phyloP scores from a whole-genome alignment of 2,797 vertebrate genomes.

The Valencia hispanica region DNA sequence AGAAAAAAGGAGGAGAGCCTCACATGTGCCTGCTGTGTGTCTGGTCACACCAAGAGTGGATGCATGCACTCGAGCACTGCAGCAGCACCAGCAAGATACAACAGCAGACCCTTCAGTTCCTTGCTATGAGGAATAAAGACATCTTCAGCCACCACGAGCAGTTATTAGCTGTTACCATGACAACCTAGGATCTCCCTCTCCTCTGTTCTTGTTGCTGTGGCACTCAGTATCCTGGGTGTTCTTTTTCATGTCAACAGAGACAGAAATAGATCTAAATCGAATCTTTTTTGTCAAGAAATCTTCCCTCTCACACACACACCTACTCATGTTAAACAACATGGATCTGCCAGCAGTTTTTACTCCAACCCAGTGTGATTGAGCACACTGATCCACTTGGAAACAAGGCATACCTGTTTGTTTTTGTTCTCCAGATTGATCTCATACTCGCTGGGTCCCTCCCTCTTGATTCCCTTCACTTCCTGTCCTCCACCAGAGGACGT shows the following conservation, averaged over 20 bases:
- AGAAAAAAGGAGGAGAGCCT: slow-evolving; percentile 55
- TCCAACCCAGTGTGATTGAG: not conserved
- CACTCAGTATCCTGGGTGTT: slow-evolving; percentile 60
- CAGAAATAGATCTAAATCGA: slow-evolving; percentile 72
- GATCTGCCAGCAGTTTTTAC: slow-evolving; percentile 17
- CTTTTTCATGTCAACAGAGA: slow-evolving; percentile 69
- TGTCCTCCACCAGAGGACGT: slow-evolving; percentile 67
- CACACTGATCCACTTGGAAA: slow-evolving; percentile 3
- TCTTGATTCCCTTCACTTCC: slow-evolving; percentile 70
- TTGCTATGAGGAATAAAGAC: slow-evolving; percentile 72
- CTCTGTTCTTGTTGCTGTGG: slow-evolving; percentile 62
- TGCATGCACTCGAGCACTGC: slow-evolving; percentile 27
- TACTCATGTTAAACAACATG: slow-evolving; percentile 20
- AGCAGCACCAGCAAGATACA: slow-evolving; percentile 41
- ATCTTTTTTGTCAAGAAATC: slow-evolving; percentile 51
- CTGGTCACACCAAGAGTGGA: slow-evolving; percentile 13
- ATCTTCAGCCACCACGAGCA: slow-evolving; percentile 69
- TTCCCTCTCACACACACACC: slow-evolving; percentile 22
- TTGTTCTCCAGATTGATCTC: slow-evolving; percentile 78
- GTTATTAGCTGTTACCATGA: slow-evolving; percentile 82
- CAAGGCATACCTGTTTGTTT: slow-evolving; percentile 75
- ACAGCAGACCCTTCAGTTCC: slow-evolving; percentile 60
- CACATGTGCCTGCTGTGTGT: slow-evolving; percentile 29
- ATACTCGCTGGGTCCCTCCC: slow-evolving; percentile 80
- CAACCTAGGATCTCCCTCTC: slow-evolving; percentile 77